Evolutionary conservation across 2,797 vertebrate genomes (phyloP), one percentile per base, ranked within the genome.

Genomic region (Cossypha dichroa): DNA sequence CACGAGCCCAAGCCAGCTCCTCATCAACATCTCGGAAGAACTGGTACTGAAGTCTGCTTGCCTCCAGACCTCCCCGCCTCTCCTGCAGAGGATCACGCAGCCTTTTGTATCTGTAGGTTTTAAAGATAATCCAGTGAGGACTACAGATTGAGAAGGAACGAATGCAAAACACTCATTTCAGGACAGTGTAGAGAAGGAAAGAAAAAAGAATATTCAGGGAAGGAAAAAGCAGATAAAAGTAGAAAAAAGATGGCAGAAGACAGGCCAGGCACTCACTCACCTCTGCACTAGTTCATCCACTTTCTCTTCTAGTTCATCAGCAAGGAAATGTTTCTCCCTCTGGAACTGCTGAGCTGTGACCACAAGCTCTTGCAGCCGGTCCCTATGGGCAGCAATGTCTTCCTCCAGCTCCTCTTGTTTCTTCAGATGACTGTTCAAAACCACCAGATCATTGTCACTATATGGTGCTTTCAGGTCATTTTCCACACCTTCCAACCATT

Each of bases 11-110:
- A 62, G 94, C 85, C 93, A 98, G 87, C 95, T 99, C 99, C 76
- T 99, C 98, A 15, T 98, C 99, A 26, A 98, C 86, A 26, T 99
- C 98, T 90, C 97, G 97, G 97, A 98, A 97, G 97, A 99, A 99
- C 95, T 98, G 98, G 75, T 98, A 98, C 77, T 99, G 98, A 64
- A 98, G 94, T 77, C 97, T 98, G 96, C 92, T 98, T 56, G 98
- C 98, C 96, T 99, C 98, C 97, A 99, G 97, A 79, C 46, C 94
- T 8, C 95, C 96, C 92, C 97, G 97, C 62, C 97, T 98, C 34
- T 96, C 95, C 94, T 97, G 98, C 80, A 99, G 96, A 18, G 98
- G 98, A 54, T 98, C 98, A 11, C 11, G 73, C 41, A 99, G 97
- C 29, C 94, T 85, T 95, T 98, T 98, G 92, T 99, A 99, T 85